These are phyloP conservation scores for Peromyscus nudipes DNA, from an alignment of 2,797 vertebrate species.

Conservation along the genomic window DNA sequence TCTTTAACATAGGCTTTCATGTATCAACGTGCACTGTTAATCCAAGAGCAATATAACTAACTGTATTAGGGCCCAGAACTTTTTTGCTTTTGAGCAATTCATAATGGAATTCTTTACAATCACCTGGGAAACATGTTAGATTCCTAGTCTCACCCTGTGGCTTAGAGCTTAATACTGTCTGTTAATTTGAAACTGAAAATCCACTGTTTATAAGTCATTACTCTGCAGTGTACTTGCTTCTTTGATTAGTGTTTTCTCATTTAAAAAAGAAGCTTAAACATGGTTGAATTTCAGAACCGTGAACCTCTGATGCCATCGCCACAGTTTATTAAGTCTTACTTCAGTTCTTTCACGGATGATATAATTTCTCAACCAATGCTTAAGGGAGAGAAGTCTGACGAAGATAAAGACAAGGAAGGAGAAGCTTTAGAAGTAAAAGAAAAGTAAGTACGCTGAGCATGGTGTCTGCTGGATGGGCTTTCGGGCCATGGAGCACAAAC, in stretches of 20 bases:
- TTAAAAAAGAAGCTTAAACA: constrained; percentile 58
- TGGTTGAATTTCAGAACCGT: constrained; percentile 93
- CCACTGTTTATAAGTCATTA: constrained; percentile 32
- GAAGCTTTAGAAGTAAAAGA: constrained; percentile 96
- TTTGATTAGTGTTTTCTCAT: constrained; percentile 47
- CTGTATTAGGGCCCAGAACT: neutral
- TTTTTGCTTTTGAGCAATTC: neutral
- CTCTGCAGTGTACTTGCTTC: constrained; percentile 40
- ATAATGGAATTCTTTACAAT: constrained; percentile 15
- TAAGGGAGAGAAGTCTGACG: constrained; percentile 98
- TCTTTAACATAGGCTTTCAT: neutral
- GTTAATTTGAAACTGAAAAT: constrained; percentile 50
- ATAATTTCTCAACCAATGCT: constrained; percentile 98
- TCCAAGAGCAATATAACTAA: neutral
- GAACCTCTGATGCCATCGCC: constrained; percentile 99
- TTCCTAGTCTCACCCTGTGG: neutral
- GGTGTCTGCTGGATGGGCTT: neutral
- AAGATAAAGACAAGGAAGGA: constrained; percentile 99
- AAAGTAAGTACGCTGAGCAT: constrained; percentile 90
- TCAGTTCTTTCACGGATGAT: constrained; percentile 99
- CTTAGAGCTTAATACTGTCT: constrained; percentile 19
- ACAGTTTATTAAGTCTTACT: constrained; percentile 99
- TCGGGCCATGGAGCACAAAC: neutral
- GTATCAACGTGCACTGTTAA: neutral
- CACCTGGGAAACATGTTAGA: neutral